phyloP scores from a whole-genome alignment of 2,797 vertebrate genomes.

The Melanogrammus aeglefinus region DNA sequence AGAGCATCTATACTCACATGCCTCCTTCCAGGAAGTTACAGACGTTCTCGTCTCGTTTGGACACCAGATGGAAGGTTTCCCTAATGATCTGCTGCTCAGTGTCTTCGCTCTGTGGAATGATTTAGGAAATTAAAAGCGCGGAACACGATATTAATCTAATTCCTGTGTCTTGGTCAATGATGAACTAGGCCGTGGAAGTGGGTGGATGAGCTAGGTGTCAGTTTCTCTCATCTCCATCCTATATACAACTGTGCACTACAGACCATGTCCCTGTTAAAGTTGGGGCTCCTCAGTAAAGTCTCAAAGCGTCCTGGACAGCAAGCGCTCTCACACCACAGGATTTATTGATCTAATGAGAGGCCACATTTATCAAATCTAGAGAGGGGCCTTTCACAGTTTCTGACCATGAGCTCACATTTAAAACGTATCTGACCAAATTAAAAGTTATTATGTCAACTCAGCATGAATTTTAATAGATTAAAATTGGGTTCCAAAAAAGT shows the following conservation, averaged over 20 bases:
- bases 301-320: slow-evolving; percentile 14
- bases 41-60: slow-evolving; percentile 96
- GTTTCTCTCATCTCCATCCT: slow-evolving; percentile 4
- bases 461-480: not conserved
- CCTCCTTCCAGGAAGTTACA: slow-evolving; percentile 98
- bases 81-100: slow-evolving; percentile 97
- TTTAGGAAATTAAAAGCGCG: slow-evolving; percentile 14
- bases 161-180: not conserved
- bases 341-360: not conserved
- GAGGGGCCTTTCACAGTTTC: not conserved
- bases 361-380: not conserved
- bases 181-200: not conserved
- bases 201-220: not conserved
- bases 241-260: slow-evolving; percentile 13
- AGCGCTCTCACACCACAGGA: not conserved
- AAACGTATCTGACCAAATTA: not conserved
- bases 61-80: slow-evolving; percentile 98
- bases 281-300: slow-evolving; percentile 6
- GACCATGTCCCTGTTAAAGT: not conserved
- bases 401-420: not conserved
- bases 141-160: not conserved
- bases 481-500: not conserved
- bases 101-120: slow-evolving; percentile 86
- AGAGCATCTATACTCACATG: slow-evolving; percentile 81
- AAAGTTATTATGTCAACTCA: not conserved